phyloP scores from a whole-genome alignment of 1,140 invertebrate species.

The Meteorus sp. region DNA sequence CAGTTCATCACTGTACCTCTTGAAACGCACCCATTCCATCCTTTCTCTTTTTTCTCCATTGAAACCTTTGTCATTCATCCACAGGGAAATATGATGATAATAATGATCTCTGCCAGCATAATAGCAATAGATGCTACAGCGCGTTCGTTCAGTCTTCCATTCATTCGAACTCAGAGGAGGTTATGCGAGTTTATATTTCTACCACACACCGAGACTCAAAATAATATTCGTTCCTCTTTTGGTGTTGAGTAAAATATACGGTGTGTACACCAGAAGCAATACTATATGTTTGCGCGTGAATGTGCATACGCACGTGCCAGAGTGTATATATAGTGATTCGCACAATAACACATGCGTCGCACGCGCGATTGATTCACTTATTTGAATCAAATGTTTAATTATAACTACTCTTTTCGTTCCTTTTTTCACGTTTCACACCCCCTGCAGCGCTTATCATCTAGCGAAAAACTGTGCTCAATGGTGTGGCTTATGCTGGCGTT shows the following conservation, averaged over 20 bases:
- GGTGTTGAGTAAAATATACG: no score
- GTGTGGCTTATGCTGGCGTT: slow-evolving; percentile 46
- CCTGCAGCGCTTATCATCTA: slow-evolving; percentile 16
- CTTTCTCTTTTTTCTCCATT: no score
- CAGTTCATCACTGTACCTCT: no score
- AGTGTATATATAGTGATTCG: slow-evolving; percentile 28
- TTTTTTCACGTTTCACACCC: slow-evolving; percentile 26
- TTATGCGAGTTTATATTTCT: slow-evolving; percentile 42
- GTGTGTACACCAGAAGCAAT: slow-evolving; percentile 28
- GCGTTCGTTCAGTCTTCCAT: slow-evolving; percentile 23
- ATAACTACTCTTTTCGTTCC: neutral
- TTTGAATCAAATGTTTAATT: slow-evolving; percentile 19
- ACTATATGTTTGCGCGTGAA: slow-evolving; percentile 31
- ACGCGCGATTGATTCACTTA: slow-evolving; percentile 42
- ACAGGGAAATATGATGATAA: neutral
- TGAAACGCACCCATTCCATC: no score
- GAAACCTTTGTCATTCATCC: no score
- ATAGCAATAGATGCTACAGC: no score
- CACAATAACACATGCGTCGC: slow-evolving; percentile 42
- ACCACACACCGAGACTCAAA: slow-evolving; percentile 58
- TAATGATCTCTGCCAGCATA: no score
- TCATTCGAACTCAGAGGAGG: slow-evolving; percentile 57
- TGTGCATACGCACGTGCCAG: slow-evolving; percentile 33
- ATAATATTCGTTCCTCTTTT: slow-evolving; percentile 54
- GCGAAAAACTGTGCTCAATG: slow-evolving; percentile 8